Evolutionary conservation across 2,797 vertebrate species (phyloP).

Genomic region (Gouania willdenowi): DNA sequence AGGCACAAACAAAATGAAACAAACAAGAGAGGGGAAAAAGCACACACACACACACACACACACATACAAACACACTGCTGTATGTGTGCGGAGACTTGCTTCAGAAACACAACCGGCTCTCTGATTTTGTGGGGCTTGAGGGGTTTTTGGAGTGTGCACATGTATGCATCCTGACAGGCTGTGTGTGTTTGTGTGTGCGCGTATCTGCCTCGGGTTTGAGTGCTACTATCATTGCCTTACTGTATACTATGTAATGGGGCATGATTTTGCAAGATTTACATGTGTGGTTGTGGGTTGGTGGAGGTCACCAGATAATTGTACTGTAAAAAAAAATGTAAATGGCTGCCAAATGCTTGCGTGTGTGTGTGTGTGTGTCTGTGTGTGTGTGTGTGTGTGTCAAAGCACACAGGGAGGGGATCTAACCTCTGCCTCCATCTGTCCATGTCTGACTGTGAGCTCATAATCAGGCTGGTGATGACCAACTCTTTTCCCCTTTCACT

Average conservation of each 20-base stretch:
- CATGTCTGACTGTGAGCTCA: slow-evolving; percentile 67
- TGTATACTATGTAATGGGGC: slow-evolving; percentile 46
- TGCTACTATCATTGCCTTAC: slow-evolving; percentile 44
- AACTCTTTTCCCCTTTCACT: slow-evolving; percentile 57
- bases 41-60: too few relatives aligned
- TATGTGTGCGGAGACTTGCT: slow-evolving; percentile 49
- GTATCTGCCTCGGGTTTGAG: slow-evolving; percentile 24
- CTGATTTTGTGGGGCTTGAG: slow-evolving; percentile 40
- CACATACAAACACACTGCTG: slow-evolving; percentile 29
- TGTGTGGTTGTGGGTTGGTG: slow-evolving; percentile 30
- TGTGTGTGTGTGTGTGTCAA: slow-evolving; percentile 40
- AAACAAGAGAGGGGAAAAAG: background rate
- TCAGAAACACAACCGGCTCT: slow-evolving; percentile 44
- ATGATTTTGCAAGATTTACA: slow-evolving; percentile 11
- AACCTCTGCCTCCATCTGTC: slow-evolving; percentile 73
- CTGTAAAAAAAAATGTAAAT: slow-evolving; percentile 52
- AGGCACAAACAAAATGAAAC: slow-evolving; percentile 27
- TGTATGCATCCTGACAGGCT: slow-evolving; percentile 28
- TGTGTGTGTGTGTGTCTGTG: slow-evolving; percentile 38
- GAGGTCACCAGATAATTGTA: slow-evolving; percentile 64
- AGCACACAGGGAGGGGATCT: slow-evolving; percentile 52
- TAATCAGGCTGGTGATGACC: slow-evolving; percentile 68
- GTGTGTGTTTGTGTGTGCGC: slow-evolving; percentile 8
- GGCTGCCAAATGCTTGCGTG: slow-evolving; percentile 47
- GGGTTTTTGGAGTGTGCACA: slow-evolving; percentile 24